Conservation (phyloP, 1,140 invertebrate genomes). For the Plectrocnemia conspersa region DNA sequence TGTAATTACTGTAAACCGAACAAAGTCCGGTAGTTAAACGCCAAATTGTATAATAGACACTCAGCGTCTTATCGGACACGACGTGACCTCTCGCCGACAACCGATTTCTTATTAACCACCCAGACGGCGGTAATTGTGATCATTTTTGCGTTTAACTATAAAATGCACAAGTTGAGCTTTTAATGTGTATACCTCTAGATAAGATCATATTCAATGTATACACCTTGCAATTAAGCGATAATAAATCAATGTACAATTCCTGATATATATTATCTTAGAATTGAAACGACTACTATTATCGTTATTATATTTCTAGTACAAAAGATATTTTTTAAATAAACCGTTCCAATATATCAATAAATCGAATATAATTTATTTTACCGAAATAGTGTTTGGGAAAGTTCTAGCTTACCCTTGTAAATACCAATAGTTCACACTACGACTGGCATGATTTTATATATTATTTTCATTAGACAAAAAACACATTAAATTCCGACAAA, state of each 20-base stretch:
- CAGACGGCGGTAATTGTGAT: neutral
- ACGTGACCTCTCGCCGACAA: constrained; percentile 1
- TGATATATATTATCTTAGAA: no score
- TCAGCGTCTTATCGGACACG: no score
- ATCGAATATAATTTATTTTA: no score
- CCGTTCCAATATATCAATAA: no score
- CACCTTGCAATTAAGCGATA: neutral
- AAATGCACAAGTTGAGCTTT: neutral
- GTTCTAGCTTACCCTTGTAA: no score
- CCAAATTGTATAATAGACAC: constrained; percentile 28
- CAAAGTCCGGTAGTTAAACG: constrained; percentile 34
- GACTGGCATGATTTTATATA: neutral
- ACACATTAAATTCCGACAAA: neutral
- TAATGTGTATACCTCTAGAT: neutral
- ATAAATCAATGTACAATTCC: neutral
- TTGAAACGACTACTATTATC: no score
- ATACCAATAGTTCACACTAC: no score
- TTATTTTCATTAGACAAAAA: neutral
- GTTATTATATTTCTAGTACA: no score
- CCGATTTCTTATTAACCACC: neutral
- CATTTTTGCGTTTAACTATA: neutral
- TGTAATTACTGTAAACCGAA: constrained; percentile 26
- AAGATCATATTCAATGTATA: neutral
- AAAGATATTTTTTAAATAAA: no score
- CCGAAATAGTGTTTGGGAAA: no score